Percentiles rank a stretch among this genome's conserved stretches.
Evolutionary conservation across 2,797 vertebrate species (phyloP).

Genomic region (Takifugu rubripes): DNA sequence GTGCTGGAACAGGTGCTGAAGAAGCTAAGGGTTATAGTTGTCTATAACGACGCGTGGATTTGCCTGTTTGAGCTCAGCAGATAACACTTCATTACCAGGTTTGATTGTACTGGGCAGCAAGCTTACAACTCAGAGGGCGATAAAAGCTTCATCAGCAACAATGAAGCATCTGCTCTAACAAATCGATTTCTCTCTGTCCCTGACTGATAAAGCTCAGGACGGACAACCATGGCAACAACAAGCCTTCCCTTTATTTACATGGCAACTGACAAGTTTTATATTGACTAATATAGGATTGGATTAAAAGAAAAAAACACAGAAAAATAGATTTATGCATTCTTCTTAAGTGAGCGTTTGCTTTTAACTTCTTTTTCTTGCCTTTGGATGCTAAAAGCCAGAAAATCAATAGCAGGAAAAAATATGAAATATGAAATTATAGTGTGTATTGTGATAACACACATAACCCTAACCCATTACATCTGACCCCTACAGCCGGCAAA

Average conservation of each 20-base stretch:
- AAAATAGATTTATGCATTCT: too few species aligned
- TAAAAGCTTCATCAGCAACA: not conserved
- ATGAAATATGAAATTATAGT: conserved; percentile 18
- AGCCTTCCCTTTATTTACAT: not conserved
- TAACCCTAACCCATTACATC: conserved; percentile 3
- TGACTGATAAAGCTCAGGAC: not conserved
- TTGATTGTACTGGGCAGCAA: not conserved
- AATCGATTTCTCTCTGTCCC: not conserved
- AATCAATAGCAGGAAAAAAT: conserved; percentile 35
- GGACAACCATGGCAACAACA: not conserved
- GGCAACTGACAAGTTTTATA: not conserved
- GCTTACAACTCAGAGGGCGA: not conserved
- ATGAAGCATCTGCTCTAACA: not conserved
- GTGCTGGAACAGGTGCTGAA: not conserved
- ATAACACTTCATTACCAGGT: not conserved
- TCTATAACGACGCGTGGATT: not conserved
- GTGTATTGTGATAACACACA: conserved; percentile 25
- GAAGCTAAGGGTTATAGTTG: not conserved
- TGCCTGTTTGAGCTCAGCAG: not conserved
- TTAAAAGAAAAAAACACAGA: too few species aligned
- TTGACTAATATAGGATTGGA: not conserved
- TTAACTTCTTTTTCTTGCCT: conserved; percentile 5
- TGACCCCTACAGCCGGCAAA: conserved; percentile 31
- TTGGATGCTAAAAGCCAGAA: conserved; percentile 9
- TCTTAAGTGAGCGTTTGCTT: too few species aligned